Base-by-base conservation (phyloP, 2,797 vertebrate species). In the Chanos chanos region DNA sequence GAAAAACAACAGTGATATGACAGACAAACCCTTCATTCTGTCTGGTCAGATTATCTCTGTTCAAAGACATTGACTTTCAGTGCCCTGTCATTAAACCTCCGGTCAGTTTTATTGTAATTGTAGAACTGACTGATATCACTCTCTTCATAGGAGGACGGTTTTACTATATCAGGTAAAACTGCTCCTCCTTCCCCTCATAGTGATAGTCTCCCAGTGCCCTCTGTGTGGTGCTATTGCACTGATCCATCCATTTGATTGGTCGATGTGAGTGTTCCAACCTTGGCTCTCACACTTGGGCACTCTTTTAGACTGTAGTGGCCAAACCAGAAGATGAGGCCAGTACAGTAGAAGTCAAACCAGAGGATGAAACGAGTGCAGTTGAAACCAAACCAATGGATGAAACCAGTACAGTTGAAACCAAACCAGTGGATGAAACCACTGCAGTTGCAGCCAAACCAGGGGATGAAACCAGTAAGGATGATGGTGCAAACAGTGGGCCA, bases 301-400 rank as follows among this genome's bases (percentile, higher is more conserved):
- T 73, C 41, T 78, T 70, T 66, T 74, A 83, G 81, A 72, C 57
- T 36, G 28, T 77, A 73, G 72, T 56, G 41, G 49, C 71, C 48
- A 66, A 72, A 40, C 45, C 64, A 27, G 72, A 71, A 41, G 71
- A 75, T 16, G 74, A 74, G 44, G 59, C 47, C 50, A 47, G 40
- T 58, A 71, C 60, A 39, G 53, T 73, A 72, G 76, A 77, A 30
- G 24, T 55, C 45, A 55, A 74, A 50, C 16, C 65, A 12, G 68
- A 66, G 28, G 72, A 65, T 55, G 72, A 75, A 68, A 41, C 40
- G 16, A 61, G 31, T 64, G 54, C 56, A 5, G 6, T 70, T 55
- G 61, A 61, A 50, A 2, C 9, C 57, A 33, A 48, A 52, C 27
- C 55, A 19, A 64, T 56, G 43, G 60, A 53, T 43, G 71, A 67